Base-by-base conservation (phyloP, 2,888 invertebrate species). In the Parochlus steinenii region DNA sequence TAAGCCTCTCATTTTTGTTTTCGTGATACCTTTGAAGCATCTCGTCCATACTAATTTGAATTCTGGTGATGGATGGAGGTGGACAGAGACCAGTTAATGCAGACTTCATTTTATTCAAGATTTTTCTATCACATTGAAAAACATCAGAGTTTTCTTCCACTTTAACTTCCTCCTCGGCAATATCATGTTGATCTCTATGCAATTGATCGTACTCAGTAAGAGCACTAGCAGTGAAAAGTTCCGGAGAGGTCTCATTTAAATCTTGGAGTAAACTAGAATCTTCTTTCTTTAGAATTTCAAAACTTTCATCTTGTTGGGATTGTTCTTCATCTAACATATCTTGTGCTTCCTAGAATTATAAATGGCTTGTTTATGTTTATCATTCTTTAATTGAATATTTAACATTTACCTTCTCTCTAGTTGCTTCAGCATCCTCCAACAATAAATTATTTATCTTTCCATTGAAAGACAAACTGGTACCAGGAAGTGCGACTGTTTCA, bases 61-160 rank as follows among this genome's bases (percentile, higher is more conserved):
- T 58, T 23, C 67, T 69, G 10, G 80, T 81, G 8, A 78, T 64
- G 16, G 75, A 77, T 1, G 79, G 80, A 7, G 81, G 82, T 15
- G 82, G 81, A 6, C 74, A 62, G 1, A 82, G 66, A 2, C 81
- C 81, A 43, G 67, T 67, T 6, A 82, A 54, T 29, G 65, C 67
- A 49, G 65, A 67, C 52, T 74, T 64, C 31, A 70, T 51, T 10
- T 56, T 49, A 2, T 49, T 45, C 32, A 52, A 40, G 5, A 56
- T 43, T 8, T 33, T 39, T 44, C n/a, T 31, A 26, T 29, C 38
- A 15, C 5, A 11, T 19, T 26, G 12, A 25, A 29, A 16, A 16
- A 22, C 6, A 14, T 28, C 18, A 22, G 6, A 6, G 5, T 24
- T 31, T 12, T n/a, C 5, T 8, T 14, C 17, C 8, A 12, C 8